These are phyloP conservation scores for Micoletzkya japonica DNA, from an alignment of 2,888 invertebrate species.

Conservation along the genomic window DNA sequence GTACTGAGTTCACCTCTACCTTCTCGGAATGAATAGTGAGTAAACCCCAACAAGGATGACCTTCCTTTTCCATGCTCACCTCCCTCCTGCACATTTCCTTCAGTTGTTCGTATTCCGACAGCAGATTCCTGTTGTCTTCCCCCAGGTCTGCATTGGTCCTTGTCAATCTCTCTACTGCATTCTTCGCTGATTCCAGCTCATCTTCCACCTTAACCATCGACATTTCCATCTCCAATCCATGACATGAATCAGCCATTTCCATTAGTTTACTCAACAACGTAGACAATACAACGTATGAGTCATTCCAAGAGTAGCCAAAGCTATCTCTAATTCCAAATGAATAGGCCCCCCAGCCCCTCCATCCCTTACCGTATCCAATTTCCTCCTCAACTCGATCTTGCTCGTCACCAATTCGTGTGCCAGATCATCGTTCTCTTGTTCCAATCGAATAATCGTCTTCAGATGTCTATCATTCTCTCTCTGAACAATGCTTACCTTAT, in stretches of 20 bases:
- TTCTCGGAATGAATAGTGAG: no score
- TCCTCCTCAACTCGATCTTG: constrained; percentile 70
- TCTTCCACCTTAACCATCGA: constrained; percentile 65
- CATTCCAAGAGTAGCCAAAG: background rate
- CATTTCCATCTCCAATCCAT: background rate
- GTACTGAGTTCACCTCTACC: no score
- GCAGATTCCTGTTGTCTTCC: constrained; percentile 74
- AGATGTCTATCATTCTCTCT: constrained; percentile 52
- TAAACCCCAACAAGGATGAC: no score
- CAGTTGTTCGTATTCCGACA: constrained; percentile 71
- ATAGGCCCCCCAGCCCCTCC: background rate
- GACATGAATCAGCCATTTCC: background rate
- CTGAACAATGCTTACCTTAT: constrained; percentile 30
- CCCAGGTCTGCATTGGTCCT: constrained; percentile 73
- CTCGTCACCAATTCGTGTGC: constrained; percentile 71
- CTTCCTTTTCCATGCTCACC: constrained; percentile 64
- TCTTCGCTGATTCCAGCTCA: constrained; percentile 65
- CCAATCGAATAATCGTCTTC: constrained; percentile 70
- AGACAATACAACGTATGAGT: background rate
- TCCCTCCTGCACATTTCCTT: constrained; percentile 78
- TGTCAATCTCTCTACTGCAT: constrained; percentile 65
- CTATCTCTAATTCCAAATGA: background rate
- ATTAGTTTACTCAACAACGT: background rate
- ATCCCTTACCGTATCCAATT: constrained; percentile 61
- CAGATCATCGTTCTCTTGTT: constrained; percentile 71